Percentiles rank a stretch among this genome's conserved stretches.
Evolutionary conservation across 2,888 invertebrate species (phyloP).

Genomic region (Coleophora deauratella): DNA sequence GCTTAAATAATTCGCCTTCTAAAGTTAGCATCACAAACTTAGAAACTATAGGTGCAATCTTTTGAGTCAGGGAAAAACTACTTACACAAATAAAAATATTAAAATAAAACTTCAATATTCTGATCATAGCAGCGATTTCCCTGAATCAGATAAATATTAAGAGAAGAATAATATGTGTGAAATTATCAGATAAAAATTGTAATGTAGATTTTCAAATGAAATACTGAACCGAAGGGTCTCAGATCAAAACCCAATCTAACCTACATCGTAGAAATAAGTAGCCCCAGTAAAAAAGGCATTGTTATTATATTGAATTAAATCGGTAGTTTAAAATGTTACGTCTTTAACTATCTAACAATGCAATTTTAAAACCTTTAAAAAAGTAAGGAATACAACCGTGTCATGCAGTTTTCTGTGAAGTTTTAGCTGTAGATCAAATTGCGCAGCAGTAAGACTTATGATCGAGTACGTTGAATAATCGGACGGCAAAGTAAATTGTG

Average conservation of each 20-base stretch:
- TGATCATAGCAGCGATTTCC: too few relatives aligned
- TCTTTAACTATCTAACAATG: conserved; percentile 21
- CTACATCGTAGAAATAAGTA: conserved; percentile 24
- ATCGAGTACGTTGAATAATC: conserved; percentile 3
- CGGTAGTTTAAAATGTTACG: conserved; percentile 36
- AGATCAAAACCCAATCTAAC: conserved; percentile 3
- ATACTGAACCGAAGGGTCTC: background rate
- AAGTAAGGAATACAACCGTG: too few relatives aligned
- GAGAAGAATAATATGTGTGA: too few relatives aligned
- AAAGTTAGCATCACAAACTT: too few relatives aligned
- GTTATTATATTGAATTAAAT: conserved; percentile 65
- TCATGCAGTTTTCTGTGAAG: background rate
- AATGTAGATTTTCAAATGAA: background rate
- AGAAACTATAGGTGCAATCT: too few relatives aligned
- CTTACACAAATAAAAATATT: too few relatives aligned
- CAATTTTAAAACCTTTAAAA: too few relatives aligned
- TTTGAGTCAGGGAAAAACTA: too few relatives aligned
- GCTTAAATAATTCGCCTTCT: too few relatives aligned
- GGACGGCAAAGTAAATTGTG: conserved; percentile 12
- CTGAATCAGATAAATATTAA: too few relatives aligned
- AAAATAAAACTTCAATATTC: too few relatives aligned
- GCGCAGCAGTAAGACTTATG: background rate
- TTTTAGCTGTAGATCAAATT: background rate
- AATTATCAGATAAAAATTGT: background rate
- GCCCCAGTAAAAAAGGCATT: conserved; percentile 47